Conservation (phyloP, 2,888 invertebrate species). For the Oxystoma pomonae region DNA sequence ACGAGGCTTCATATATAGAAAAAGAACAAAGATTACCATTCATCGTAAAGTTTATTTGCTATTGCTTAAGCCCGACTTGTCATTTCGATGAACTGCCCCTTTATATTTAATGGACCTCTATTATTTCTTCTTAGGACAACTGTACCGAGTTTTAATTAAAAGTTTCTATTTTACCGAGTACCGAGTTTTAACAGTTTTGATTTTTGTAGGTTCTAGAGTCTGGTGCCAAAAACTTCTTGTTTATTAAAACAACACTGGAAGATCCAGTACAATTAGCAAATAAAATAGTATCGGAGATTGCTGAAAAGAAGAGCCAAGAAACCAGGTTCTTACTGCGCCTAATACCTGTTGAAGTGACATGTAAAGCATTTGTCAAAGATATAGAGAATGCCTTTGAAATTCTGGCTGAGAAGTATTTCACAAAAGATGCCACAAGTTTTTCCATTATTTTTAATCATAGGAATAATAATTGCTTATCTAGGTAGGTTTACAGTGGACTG, state of each 20-base stretch:
- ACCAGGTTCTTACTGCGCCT: slow-evolving; percentile 74
- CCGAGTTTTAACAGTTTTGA: too few species aligned
- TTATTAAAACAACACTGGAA: slow-evolving; percentile 74
- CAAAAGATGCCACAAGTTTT: slow-evolving; percentile 67
- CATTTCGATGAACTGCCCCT: too few species aligned
- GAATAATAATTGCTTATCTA: slow-evolving; percentile 62
- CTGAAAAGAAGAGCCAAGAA: slow-evolving; percentile 63
- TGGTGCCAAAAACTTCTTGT: slow-evolving; percentile 79
- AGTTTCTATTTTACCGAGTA: too few species aligned
- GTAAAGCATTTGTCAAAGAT: slow-evolving; percentile 74
- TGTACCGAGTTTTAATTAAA: too few species aligned
- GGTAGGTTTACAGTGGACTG: too few species aligned
- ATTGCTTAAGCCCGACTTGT: too few species aligned
- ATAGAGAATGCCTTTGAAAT: slow-evolving; percentile 49
- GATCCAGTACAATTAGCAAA: slow-evolving; percentile 70
- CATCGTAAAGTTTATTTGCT: too few species aligned
- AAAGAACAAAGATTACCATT: too few species aligned
- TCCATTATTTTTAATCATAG: slow-evolving; percentile 75
- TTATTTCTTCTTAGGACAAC: too few species aligned
- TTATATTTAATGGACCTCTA: too few species aligned
- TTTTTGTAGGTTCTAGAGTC: slow-evolving; percentile 75
- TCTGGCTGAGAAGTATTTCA: slow-evolving; percentile 71
- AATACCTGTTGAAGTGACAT: slow-evolving; percentile 76
- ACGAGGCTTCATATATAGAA: too few species aligned
- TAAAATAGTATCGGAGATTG: slow-evolving; percentile 69